Evolutionary conservation across 2,113 vertebrate species (phyloP).

Genomic region (Grallaria varia): DNA sequence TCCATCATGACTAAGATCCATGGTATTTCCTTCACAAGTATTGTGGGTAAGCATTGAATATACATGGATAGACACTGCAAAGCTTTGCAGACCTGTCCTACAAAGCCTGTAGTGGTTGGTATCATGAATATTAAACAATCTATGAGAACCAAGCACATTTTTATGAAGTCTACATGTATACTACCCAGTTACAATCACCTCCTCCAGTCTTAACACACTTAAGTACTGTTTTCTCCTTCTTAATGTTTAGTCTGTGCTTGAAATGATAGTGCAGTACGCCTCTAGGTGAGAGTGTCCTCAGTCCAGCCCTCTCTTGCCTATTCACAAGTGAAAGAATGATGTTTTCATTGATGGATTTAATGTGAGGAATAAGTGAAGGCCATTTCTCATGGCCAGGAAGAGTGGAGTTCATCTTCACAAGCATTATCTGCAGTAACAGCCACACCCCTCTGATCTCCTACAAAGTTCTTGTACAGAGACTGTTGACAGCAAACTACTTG

Average conservation of each 20-base stretch:
- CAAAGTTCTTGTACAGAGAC: background rate
- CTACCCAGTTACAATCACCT: background rate
- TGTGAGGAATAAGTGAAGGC: background rate
- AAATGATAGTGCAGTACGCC: background rate
- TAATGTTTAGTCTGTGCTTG: background rate
- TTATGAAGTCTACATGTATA: background rate
- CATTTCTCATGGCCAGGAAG: background rate
- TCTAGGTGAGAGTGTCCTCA: background rate
- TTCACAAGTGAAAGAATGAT: background rate
- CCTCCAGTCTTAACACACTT: background rate
- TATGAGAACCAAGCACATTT: background rate
- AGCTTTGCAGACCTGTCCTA: background rate
- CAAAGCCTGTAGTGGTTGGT: background rate
- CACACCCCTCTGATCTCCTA: background rate
- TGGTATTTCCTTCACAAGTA: background rate
- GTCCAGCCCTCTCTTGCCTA: background rate
- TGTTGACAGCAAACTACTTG: background rate
- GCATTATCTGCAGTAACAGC: background rate
- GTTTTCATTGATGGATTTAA: background rate
- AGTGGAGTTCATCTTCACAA: background rate
- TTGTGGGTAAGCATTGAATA: background rate
- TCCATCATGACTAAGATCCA: background rate
- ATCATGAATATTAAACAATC: background rate
- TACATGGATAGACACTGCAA: background rate
- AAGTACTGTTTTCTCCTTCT: background rate